phyloP scores from a whole-genome alignment of 2,113 vertebrate species.

The Proterorhinus semilunaris region DNA sequence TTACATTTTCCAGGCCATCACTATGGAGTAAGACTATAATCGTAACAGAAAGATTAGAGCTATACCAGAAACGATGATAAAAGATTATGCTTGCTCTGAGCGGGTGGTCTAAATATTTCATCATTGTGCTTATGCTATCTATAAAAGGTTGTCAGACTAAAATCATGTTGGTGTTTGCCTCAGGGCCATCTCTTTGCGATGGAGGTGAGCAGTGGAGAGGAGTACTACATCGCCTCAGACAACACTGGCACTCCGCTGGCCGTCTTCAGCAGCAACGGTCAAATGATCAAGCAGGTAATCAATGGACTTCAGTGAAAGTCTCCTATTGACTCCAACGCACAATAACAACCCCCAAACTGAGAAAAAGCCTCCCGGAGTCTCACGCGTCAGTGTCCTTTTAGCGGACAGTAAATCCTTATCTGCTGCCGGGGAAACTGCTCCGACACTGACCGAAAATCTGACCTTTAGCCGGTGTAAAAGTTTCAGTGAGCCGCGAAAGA shows the following conservation, averaged over 20 bases:
- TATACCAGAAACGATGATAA: too few species aligned
- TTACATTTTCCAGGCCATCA: too few species aligned
- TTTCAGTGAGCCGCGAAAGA: background rate
- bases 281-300: constrained; percentile 93
- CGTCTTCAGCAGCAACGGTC: constrained; percentile 96
- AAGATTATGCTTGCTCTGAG: too few species aligned
- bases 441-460: background rate
- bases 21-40: too few species aligned
- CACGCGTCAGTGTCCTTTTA: background rate
- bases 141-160: background rate
- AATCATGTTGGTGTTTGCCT: constrained; percentile 18
- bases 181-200: constrained; percentile 96
- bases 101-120: too few species aligned
- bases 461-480: constrained; percentile 1
- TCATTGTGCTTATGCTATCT: background rate
- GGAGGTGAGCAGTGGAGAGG: constrained; percentile 98
- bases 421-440: background rate
- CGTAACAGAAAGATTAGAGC: too few species aligned
- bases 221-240: constrained; percentile 96
- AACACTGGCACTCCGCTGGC: constrained; percentile 95
- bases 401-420: constrained; percentile 2
- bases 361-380: background rate
- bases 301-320: background rate
- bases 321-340: background rate
- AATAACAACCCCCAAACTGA: background rate